These are phyloP conservation scores for Isichthys henryi DNA, from an alignment of 2,113 vertebrate genomes.

Conservation along the genomic window DNA sequence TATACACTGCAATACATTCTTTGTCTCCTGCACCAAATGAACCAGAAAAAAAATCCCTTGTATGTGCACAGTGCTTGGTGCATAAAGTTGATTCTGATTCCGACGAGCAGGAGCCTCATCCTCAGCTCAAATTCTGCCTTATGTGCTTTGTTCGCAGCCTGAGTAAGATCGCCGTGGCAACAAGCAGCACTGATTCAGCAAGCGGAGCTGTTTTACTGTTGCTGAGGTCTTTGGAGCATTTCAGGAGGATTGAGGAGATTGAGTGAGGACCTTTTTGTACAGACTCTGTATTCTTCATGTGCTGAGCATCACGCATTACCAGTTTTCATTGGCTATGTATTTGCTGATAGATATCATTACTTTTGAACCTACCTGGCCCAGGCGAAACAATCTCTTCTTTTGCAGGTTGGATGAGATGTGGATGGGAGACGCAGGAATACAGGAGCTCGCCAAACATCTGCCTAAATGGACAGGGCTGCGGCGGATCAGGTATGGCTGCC, in stretches of 20 bases:
- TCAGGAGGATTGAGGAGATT: constrained; percentile 57
- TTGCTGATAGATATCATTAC: background rate
- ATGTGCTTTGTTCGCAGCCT: constrained; percentile 53
- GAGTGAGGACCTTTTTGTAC: constrained; percentile 50
- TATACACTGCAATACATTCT: background rate
- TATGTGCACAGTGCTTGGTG: background rate
- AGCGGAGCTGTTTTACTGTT: constrained; percentile 33
- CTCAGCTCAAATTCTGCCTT: background rate
- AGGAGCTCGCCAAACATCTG: constrained; percentile 56
- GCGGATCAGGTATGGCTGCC: constrained; percentile 63
- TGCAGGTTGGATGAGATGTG: constrained; percentile 68
- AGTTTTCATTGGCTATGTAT: background rate
- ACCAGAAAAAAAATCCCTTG: background rate
- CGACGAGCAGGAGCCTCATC: background rate
- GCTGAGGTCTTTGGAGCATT: constrained; percentile 45
- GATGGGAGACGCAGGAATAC: constrained; percentile 60
- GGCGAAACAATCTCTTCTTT: constrained; percentile 1
- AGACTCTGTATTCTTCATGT: background rate
- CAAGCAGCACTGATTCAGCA: constrained; percentile 17
- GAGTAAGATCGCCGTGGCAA: constrained; percentile 42
- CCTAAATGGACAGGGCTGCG: constrained; percentile 58
- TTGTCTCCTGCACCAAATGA: background rate
- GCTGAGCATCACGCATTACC: background rate
- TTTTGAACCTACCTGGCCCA: background rate
- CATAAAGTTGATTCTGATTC: background rate